Conservation (phyloP, 2,888 invertebrate genomes). For the Dasysyrphus albostriatus region DNA sequence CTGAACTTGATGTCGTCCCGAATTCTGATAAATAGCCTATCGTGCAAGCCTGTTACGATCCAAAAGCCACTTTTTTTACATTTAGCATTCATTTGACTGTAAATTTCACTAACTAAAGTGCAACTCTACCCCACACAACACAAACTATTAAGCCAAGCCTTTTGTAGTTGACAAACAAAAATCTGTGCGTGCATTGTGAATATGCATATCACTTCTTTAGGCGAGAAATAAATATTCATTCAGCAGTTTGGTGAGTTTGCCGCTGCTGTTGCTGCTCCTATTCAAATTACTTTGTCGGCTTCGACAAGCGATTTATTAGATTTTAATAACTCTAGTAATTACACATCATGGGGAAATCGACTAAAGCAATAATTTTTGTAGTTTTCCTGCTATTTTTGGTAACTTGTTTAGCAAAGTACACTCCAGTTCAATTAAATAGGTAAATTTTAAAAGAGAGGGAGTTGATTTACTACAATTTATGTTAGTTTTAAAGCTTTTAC, state of each 20-base stretch:
- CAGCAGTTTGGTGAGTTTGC: slow-evolving; percentile 13
- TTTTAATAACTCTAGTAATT: slow-evolving; percentile 68
- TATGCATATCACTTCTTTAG: slow-evolving; percentile 21
- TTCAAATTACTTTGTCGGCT: slow-evolving; percentile 33
- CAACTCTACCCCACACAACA: neutral
- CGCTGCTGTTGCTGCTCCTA: slow-evolving; percentile 1
- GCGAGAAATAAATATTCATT: slow-evolving; percentile 49
- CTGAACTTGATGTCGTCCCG: too few relatives aligned
- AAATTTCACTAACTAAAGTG: too few relatives aligned
- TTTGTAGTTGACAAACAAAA: slow-evolving; percentile 7
- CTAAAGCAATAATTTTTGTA: slow-evolving; percentile 1
- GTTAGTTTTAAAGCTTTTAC: too few relatives aligned
- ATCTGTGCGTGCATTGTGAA: slow-evolving; percentile 22
- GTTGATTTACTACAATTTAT: too few relatives aligned
- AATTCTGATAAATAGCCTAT: too few relatives aligned
- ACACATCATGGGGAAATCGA: slow-evolving; percentile 42
- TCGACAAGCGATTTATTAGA: slow-evolving; percentile 63
- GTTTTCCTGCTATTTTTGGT: slow-evolving; percentile 35
- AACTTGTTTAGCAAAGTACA: slow-evolving; percentile 20
- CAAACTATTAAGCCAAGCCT: neutral
- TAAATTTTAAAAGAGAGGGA: too few relatives aligned
- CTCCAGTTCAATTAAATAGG: neutral
- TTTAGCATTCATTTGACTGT: too few relatives aligned
- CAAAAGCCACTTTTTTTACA: too few relatives aligned
- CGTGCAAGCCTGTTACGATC: too few relatives aligned